Evolutionary conservation across 2,797 vertebrate genomes (phyloP).

Genomic region (Anguilla obscura): DNA sequence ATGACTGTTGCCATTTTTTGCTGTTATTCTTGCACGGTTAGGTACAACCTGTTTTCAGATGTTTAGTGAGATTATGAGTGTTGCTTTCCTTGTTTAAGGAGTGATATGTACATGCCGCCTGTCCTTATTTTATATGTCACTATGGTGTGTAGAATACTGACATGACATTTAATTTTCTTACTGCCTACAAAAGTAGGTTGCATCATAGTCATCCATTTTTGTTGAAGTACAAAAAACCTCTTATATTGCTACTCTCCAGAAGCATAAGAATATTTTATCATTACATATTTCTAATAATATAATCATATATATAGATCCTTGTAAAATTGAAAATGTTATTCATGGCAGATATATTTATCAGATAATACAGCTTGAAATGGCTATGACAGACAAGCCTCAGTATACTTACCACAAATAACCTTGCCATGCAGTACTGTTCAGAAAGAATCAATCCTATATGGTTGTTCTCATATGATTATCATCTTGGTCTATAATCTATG

Average conservation of each 20-base stretch:
- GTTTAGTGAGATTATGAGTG: background rate
- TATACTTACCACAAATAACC: background rate
- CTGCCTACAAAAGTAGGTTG: background rate
- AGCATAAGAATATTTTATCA: background rate
- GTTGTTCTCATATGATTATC: background rate
- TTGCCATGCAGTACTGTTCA: background rate
- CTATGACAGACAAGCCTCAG: background rate
- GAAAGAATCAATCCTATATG: background rate
- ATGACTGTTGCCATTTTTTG: background rate
- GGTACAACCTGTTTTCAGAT: background rate
- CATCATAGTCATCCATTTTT: background rate
- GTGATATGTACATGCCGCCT: background rate
- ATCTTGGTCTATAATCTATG: background rate
- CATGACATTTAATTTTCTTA: background rate
- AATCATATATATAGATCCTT: background rate
- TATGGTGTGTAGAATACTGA: background rate
- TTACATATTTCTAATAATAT: background rate
- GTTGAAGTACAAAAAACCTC: background rate
- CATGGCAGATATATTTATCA: background rate
- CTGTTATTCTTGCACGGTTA: background rate
- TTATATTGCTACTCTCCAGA: background rate
- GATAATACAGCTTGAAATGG: conserved; percentile 1
- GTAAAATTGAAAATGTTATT: background rate
- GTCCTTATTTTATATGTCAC: background rate
- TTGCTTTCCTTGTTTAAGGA: background rate